Evolutionary conservation across 2,797 vertebrate genomes (phyloP).

Genomic region (Melanotaenia parkinsoni): DNA sequence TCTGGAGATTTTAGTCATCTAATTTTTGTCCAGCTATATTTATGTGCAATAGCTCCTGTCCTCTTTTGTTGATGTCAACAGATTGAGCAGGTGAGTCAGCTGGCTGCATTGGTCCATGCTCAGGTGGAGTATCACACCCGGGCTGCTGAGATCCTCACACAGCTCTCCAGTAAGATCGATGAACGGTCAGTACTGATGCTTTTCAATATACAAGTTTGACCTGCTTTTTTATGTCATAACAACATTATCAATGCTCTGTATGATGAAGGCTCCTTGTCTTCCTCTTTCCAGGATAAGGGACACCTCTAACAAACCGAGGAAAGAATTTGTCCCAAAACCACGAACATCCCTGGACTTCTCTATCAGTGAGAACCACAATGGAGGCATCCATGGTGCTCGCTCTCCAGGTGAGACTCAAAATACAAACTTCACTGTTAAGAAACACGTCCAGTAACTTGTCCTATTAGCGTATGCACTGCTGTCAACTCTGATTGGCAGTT

Average conservation of each 20-base stretch:
- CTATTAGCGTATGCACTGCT: neutral
- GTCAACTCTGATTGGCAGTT: neutral
- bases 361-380: conserved; percentile 91
- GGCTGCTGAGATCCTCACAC: conserved; percentile 92
- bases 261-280: neutral
- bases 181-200: conserved; percentile 84
- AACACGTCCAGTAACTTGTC: conserved; percentile 38
- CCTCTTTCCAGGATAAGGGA: conserved; percentile 90
- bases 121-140: conserved; percentile 97
- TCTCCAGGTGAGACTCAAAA: conserved; percentile 86
- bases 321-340: conserved; percentile 91
- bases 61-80: conserved; percentile 60
- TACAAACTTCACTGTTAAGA: neutral
- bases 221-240: neutral
- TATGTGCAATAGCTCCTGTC: conserved; percentile 18
- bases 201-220: neutral
- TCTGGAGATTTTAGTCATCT: neutral
- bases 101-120: conserved; percentile 93
- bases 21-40: neutral
- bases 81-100: conserved; percentile 98
- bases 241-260: neutral
- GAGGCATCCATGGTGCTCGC: conserved; percentile 90
- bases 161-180: conserved; percentile 92
- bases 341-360: conserved; percentile 91
- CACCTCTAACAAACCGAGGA: conserved; percentile 87